Conservation (phyloP, 2,113 vertebrate genomes). For the Menura novaehollandiae region DNA sequence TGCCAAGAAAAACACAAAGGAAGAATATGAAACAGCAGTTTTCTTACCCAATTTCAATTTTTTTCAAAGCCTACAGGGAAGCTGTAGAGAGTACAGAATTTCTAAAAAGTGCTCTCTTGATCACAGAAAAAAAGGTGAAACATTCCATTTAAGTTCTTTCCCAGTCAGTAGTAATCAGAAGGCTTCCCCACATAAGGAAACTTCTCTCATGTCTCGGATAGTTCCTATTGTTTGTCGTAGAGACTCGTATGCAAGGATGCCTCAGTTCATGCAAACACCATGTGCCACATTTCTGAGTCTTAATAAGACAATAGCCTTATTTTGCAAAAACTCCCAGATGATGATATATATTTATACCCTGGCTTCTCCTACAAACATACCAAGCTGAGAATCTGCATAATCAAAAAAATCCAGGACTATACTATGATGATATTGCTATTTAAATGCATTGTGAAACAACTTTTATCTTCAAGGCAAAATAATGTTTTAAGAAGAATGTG, state of each 20-base stretch:
- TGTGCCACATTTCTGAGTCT: not conserved
- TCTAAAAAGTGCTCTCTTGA: not conserved
- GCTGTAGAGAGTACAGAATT: not conserved
- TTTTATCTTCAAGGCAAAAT: not conserved
- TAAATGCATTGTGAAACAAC: not conserved
- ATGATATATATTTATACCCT: not conserved
- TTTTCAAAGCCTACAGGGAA: not conserved
- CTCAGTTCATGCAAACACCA: not conserved
- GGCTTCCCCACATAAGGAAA: fast-evolving
- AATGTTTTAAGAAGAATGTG: not conserved
- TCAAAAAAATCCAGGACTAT: not conserved
- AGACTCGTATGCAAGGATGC: fast-evolving
- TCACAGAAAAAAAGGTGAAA: not conserved
- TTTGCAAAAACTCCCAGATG: not conserved
- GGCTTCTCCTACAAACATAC: not conserved
- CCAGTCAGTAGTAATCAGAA: not conserved
- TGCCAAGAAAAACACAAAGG: not conserved
- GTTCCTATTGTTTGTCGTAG: not conserved
- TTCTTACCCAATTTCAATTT: not conserved
- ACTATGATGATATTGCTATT: not conserved
- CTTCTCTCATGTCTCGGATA: not conserved
- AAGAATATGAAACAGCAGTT: not conserved
- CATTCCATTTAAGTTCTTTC: not conserved
- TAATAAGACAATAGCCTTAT: not conserved
- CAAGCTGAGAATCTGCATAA: not conserved